A percentile compares a stretch with the other conserved stretches of the same genome.
Conservation (phyloP, 2,797 vertebrate species). For the Lophotriccus pileatus region DNA sequence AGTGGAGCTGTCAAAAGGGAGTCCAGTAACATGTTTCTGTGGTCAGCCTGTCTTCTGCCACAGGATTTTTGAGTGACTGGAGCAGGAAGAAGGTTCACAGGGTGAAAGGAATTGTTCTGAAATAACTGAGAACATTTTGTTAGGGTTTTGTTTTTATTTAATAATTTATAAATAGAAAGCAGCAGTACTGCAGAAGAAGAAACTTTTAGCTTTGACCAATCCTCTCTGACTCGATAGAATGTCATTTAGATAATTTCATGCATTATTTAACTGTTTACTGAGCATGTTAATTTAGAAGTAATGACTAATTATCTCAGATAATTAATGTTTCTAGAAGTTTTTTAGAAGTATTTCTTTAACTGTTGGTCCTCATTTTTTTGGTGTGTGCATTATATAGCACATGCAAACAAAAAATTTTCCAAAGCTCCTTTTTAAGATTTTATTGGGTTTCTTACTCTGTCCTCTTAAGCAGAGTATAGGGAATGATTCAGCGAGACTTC, state of each 20-base stretch:
- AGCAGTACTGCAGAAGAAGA: neutral
- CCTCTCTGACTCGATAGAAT: neutral
- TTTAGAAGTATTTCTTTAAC: neutral
- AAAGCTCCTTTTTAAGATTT: neutral
- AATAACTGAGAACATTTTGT: slow-evolving; percentile 24
- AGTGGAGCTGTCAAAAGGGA: slow-evolving; percentile 47
- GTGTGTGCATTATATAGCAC: neutral
- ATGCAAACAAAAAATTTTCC: neutral
- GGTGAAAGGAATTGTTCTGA: slow-evolving; percentile 45
- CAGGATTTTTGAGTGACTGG: slow-evolving; percentile 4
- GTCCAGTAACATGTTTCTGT: neutral
- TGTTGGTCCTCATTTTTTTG: neutral
- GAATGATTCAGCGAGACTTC: neutral
- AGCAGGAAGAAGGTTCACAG: neutral
- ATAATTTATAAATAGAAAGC: neutral
- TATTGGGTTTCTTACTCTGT: neutral
- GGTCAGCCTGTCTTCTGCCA: slow-evolving; percentile 12
- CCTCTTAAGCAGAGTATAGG: neutral
- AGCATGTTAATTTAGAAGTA: neutral
- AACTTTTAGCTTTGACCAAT: neutral
- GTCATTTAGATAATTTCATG: neutral
- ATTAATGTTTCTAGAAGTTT: neutral
- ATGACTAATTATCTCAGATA: neutral
- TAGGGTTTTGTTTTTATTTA: neutral
- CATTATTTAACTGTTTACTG: neutral